Percentiles rank a stretch among this genome's conserved stretches.
Conservation (phyloP, 2,888 invertebrate genomes). For the Acleris holmiana region DNA sequence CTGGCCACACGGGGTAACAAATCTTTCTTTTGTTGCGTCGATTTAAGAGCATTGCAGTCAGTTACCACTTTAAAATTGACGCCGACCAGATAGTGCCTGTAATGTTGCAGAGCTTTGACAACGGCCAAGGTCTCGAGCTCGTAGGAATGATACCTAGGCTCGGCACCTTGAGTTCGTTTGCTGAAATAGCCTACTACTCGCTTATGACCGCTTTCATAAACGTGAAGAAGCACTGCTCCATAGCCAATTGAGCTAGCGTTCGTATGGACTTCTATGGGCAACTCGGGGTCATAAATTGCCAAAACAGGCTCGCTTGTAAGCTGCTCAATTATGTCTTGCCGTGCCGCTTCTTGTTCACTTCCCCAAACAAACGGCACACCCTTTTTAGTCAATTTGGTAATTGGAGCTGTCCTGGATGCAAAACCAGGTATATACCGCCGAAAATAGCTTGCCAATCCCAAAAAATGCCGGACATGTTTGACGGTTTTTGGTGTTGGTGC, state of each 20-base stretch:
- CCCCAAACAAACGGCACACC: too few relatives aligned
- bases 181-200: slow-evolving; percentile 40
- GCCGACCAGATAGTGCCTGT: slow-evolving; percentile 38
- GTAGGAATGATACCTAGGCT: slow-evolving; percentile 42
- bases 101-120: slow-evolving; percentile 41
- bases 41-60: slow-evolving; percentile 40
- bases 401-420: too few relatives aligned
- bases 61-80: slow-evolving; percentile 36
- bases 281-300: slow-evolving; percentile 38
- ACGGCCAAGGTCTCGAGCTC: slow-evolving; percentile 43
- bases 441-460: too few relatives aligned
- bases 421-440: too few relatives aligned
- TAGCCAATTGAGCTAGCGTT: slow-evolving; percentile 39
- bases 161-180: slow-evolving; percentile 39
- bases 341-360: too few relatives aligned
- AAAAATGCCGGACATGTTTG: too few relatives aligned
- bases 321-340: too few relatives aligned
- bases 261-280: slow-evolving; percentile 40
- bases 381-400: too few relatives aligned
- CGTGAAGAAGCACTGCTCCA: slow-evolving; percentile 39
- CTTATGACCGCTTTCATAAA: slow-evolving; percentile 22
- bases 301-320: slow-evolving; percentile 39
- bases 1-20: slow-evolving; percentile 39
- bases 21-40: slow-evolving; percentile 40
- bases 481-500: too few relatives aligned